phyloP scores from a whole-genome alignment of 2,113 vertebrate genomes.

The Sylvia atricapilla region DNA sequence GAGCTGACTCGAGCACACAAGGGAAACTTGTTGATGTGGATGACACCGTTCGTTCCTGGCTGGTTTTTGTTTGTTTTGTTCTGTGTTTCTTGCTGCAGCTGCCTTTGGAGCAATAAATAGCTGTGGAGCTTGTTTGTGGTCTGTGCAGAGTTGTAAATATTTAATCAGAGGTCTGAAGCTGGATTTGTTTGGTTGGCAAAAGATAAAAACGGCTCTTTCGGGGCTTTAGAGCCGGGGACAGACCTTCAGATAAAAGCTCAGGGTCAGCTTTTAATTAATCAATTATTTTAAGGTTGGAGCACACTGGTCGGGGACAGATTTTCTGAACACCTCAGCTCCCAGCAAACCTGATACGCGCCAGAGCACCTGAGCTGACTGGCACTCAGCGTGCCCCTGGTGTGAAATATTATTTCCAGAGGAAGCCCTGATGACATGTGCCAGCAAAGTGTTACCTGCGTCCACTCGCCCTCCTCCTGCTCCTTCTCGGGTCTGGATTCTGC shows the following conservation, averaged over 20 bases:
- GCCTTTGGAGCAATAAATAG: constrained; percentile 53
- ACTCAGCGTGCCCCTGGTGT: neutral
- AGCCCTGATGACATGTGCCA: neutral
- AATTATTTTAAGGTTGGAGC: neutral
- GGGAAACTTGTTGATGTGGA: constrained; percentile 25
- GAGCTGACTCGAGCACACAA: constrained; percentile 28
- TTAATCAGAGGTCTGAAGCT: constrained; percentile 61
- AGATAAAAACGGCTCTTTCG: neutral
- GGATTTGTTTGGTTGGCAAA: neutral
- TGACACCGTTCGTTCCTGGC: constrained; percentile 11
- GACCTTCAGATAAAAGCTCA: neutral
- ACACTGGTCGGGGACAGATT: neutral
- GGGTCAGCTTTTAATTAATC: constrained; percentile 42
- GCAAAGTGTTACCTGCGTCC: neutral
- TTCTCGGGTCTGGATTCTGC: neutral
- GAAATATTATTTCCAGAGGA: neutral
- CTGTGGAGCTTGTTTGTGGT: constrained; percentile 36
- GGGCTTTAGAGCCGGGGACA: neutral
- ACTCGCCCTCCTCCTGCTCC: neutral
- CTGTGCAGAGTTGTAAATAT: constrained; percentile 56
- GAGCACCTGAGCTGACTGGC: neutral
- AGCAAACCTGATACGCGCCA: neutral
- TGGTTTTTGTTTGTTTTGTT: constrained; percentile 22
- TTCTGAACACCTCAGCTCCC: neutral
- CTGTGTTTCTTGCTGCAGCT: constrained; percentile 1